These are phyloP conservation scores for Thecophora atra DNA, from an alignment of 2,888 invertebrate genomes.

Conservation along the genomic window DNA sequence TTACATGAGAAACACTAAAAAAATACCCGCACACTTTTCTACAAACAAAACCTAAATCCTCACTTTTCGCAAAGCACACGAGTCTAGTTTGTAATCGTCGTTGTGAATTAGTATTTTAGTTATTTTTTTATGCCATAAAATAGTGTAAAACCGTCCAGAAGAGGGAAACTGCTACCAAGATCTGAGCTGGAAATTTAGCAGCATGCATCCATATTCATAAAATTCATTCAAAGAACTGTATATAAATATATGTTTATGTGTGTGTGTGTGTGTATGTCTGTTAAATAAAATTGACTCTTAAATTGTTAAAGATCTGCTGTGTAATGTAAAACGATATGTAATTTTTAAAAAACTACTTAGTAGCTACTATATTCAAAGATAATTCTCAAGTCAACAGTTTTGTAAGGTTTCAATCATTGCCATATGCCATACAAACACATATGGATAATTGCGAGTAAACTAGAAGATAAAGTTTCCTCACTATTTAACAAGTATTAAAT, in stretches of 20 bases:
- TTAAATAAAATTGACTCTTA: slow-evolving; percentile 23
- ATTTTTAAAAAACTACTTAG: background rate
- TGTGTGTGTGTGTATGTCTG: slow-evolving; percentile 22
- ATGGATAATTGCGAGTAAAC: slow-evolving; percentile 2
- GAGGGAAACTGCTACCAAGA: background rate
- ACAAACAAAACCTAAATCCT: too few species aligned
- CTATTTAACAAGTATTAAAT: slow-evolving; percentile 12
- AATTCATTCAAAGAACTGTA: too few species aligned
- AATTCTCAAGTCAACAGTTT: slow-evolving; percentile 50
- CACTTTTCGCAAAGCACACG: too few species aligned
- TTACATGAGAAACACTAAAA: slow-evolving; percentile 14
- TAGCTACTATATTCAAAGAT: background rate
- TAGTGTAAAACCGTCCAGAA: slow-evolving; percentile 48
- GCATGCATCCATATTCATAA: too few species aligned
- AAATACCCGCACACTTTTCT: background rate
- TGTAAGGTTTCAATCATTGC: slow-evolving; percentile 55
- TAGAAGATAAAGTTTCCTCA: background rate
- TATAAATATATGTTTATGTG: slow-evolving; percentile 20
- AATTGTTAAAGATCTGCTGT: background rate
- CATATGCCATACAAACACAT: background rate
- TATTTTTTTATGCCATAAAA: slow-evolving; percentile 42
- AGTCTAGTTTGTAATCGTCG: background rate
- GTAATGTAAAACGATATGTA: background rate
- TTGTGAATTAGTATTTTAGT: slow-evolving; percentile 21
- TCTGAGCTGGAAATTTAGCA: background rate